These are phyloP conservation scores for Eubasilissa regina DNA, from an alignment of 1,140 invertebrate species.

Conservation along the genomic window DNA sequence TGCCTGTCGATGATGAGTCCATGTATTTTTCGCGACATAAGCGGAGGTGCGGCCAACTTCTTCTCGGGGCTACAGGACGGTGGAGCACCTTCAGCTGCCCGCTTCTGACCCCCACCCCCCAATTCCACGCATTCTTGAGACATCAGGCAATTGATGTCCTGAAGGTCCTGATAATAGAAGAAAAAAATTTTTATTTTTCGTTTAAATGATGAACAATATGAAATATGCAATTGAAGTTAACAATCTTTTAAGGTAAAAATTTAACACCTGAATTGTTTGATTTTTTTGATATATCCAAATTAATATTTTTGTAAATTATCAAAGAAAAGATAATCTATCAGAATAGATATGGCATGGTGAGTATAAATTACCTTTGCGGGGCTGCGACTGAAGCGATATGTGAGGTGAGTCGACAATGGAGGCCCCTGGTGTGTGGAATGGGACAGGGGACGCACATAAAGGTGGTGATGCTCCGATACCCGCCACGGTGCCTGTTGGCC, in stretches of 20 bases:
- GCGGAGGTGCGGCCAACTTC: slow-evolving; percentile 57
- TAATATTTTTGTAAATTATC: no score
- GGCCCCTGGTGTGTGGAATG: slow-evolving; percentile 68
- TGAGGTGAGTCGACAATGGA: slow-evolving; percentile 76
- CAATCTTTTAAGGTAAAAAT: no score
- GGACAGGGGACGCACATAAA: slow-evolving; percentile 80
- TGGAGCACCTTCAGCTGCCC: slow-evolving; percentile 61
- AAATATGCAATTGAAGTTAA: no score
- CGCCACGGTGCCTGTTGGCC: slow-evolving; percentile 76
- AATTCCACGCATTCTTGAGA: slow-evolving; percentile 61
- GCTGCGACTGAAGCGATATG: slow-evolving; percentile 91
- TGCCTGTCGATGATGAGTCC: slow-evolving; percentile 67
- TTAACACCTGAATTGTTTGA: no score
- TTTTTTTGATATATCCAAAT: no score
- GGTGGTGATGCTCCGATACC: slow-evolving; percentile 78
- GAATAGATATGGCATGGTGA: no score
- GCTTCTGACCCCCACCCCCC: slow-evolving; percentile 61
- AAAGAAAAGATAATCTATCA: no score
- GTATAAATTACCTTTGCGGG: slow-evolving; percentile 85
- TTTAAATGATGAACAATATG: no score
- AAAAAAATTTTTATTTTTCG: no score
- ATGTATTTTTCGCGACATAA: slow-evolving; percentile 67
- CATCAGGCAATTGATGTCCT: slow-evolving; percentile 69
- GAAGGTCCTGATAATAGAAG: slow-evolving; percentile 64
- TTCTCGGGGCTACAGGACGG: slow-evolving; percentile 15